These are phyloP conservation scores for Bombus vancouverensis DNA, from an alignment of 1,140 invertebrate species.

Conservation along the genomic window DNA sequence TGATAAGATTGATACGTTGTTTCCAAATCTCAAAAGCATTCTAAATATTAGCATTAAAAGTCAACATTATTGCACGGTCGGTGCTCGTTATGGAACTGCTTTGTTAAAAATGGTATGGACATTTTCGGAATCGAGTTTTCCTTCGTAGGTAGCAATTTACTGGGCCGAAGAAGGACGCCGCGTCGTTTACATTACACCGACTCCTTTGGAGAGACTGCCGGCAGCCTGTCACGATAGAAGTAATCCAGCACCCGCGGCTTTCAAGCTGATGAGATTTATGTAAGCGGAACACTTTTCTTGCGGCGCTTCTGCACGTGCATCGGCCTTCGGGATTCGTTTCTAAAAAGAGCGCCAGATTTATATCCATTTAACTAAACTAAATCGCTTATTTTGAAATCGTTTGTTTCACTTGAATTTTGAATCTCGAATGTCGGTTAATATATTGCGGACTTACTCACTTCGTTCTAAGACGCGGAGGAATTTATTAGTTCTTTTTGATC, in stretches of 20 bases:
- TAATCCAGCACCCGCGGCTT: conserved; percentile 65
- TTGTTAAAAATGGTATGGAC: background rate
- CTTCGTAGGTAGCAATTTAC: conserved; percentile 74
- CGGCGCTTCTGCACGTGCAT: conserved; percentile 35
- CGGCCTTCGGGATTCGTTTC: conserved; percentile 30
- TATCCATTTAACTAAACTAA: conserved; percentile 27
- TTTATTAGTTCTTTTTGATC: background rate
- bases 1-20: background rate
- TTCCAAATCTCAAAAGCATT: background rate
- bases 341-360: conserved; percentile 36
- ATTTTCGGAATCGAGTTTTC: conserved; percentile 45
- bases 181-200: conserved; percentile 74
- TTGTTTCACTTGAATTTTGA: background rate
- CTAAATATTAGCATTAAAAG: background rate
- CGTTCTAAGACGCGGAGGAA: background rate
- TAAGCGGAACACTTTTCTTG: conserved; percentile 65
- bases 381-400: conserved; percentile 26
- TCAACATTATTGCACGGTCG: background rate
- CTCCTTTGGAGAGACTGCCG: conserved; percentile 71
- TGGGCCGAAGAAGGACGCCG: conserved; percentile 75
- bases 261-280: conserved; percentile 79
- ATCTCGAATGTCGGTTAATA: background rate
- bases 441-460: background rate
- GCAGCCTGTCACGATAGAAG: conserved; percentile 74
- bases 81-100: background rate